Conservation (phyloP, 2,797 vertebrate species). For the Enteromius viviparus region DNA sequence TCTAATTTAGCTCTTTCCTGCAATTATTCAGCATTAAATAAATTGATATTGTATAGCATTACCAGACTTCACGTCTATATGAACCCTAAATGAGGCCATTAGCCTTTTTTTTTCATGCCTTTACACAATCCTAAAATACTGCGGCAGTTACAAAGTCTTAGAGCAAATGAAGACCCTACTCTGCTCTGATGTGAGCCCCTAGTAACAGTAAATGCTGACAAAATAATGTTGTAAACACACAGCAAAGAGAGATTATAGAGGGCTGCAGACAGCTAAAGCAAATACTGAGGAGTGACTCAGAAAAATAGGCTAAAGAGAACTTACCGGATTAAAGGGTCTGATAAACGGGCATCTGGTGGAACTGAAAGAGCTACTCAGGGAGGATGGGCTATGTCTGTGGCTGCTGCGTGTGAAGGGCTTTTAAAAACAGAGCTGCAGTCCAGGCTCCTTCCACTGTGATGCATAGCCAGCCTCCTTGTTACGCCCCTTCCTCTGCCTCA, state of each 20-base stretch:
- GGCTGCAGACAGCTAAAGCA: neutral
- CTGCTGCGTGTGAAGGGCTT: constrained; percentile 6
- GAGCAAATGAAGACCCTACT: neutral
- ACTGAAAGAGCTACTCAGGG: neutral
- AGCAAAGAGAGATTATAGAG: neutral
- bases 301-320: constrained; percentile 34
- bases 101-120: neutral
- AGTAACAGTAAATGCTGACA: constrained; percentile 21
- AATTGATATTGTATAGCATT: neutral
- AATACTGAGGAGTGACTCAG: constrained; percentile 7
- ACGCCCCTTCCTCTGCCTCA: constrained; percentile 32
- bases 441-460: constrained; percentile 36
- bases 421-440: constrained; percentile 40
- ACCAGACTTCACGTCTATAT: neutral
- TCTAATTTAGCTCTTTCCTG: neutral
- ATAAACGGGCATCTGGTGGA: constrained; percentile 8
- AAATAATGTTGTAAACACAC: constrained; percentile 21
- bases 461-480: constrained; percentile 39
- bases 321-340: constrained; percentile 39
- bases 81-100: neutral
- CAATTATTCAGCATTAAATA: neutral
- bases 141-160: neutral
- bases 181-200: constrained; percentile 7
- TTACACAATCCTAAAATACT: neutral
- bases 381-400: constrained; percentile 33